A percentile compares a stretch with the other conserved stretches of the same genome.
Evolutionary conservation across 2,797 vertebrate species (phyloP).

Genomic region (Mormyrus proboscirostris): DNA sequence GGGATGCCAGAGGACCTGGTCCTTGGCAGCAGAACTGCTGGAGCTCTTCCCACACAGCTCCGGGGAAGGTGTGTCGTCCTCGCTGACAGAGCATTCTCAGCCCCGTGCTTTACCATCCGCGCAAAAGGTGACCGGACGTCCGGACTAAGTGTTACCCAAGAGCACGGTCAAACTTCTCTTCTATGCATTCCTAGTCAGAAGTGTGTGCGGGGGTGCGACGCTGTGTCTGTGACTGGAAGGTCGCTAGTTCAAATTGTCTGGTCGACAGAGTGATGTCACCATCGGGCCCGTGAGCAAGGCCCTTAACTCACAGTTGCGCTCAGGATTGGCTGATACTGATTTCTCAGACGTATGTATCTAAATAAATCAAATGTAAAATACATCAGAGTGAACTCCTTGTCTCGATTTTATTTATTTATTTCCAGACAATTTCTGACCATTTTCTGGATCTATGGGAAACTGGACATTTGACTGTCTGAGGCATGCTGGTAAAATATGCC

Average conservation of each 20-base stretch:
- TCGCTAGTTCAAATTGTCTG: not conserved
- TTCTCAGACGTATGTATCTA: not conserved
- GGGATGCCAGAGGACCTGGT: conserved; percentile 10
- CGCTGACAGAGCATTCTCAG: not conserved
- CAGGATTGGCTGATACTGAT: not conserved
- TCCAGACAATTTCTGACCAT: not conserved
- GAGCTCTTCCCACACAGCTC: not conserved
- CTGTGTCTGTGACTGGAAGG: not conserved
- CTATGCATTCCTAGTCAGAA: not conserved
- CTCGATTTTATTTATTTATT: not conserved
- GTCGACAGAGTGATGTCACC: not conserved
- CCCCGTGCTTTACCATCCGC: not conserved
- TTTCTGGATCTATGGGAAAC: not conserved
- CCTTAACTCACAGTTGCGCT: not conserved
- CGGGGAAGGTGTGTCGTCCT: not conserved
- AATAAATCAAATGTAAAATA: not conserved
- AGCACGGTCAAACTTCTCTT: not conserved
- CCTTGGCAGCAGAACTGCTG: not conserved
- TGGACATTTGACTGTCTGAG: not conserved
- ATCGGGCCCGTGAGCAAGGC: not conserved
- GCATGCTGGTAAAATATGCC: not conserved
- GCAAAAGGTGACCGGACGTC: not conserved
- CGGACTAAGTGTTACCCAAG: not conserved
- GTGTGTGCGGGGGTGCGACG: not conserved
- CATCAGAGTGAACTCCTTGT: not conserved